Evolutionary conservation across 2,797 vertebrate species (phyloP).

Genomic region (Tragelaphus eurycerus): DNA sequence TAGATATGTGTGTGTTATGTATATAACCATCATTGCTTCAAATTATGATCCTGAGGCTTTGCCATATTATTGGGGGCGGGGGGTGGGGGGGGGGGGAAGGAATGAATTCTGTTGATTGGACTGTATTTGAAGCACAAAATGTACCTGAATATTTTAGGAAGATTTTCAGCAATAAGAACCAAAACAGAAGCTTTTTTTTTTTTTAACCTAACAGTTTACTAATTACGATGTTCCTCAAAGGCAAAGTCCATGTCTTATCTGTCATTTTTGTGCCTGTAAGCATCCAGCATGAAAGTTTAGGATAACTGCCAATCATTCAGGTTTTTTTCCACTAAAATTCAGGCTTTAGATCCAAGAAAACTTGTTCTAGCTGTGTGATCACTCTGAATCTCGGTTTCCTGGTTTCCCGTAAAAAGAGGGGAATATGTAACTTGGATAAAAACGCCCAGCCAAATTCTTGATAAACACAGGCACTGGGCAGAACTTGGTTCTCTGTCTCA

Average conservation of each 20-base stretch:
- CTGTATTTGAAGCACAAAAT: neutral
- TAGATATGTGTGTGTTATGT: neutral
- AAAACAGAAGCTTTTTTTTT: neutral
- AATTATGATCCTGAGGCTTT: neutral
- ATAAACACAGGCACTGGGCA: neutral
- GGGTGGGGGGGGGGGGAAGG: no score
- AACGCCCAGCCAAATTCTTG: neutral
- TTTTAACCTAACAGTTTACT: neutral
- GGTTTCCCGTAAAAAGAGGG: neutral
- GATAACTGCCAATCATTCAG: neutral
- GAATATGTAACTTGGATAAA: neutral
- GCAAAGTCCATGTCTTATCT: neutral
- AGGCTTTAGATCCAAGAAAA: neutral
- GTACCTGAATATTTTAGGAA: neutral
- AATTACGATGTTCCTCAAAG: neutral
- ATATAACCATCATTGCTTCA: neutral
- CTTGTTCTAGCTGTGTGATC: neutral
- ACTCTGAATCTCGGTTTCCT: neutral
- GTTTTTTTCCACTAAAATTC: neutral
- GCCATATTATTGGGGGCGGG: neutral
- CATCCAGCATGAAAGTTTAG: neutral
- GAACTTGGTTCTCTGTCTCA: neutral
- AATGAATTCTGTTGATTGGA: neutral
- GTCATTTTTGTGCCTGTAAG: conserved; percentile 19
- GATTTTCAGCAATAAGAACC: neutral